A percentile compares a stretch with the other conserved stretches of the same genome.
Evolutionary conservation across 2,888 invertebrate species (phyloP).

Genomic region (Nomada flava): DNA sequence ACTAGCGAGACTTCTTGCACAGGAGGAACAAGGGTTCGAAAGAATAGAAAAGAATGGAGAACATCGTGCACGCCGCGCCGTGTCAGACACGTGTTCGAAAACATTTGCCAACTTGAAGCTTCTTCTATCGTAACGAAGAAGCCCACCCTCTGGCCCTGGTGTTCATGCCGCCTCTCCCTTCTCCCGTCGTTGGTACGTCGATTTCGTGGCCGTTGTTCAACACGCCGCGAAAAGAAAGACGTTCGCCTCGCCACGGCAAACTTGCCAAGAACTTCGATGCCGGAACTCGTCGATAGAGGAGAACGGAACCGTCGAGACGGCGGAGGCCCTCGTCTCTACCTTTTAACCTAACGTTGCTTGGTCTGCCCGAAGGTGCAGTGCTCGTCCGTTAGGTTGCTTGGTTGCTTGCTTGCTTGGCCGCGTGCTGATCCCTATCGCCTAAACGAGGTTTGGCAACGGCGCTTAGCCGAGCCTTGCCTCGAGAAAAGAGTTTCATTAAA

Average conservation of each 20-base stretch:
- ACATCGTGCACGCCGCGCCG: constrained; percentile 66
- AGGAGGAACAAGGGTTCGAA: not conserved
- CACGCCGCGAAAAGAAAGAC: constrained; percentile 68
- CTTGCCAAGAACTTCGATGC: constrained; percentile 78
- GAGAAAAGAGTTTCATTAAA: constrained; percentile 83
- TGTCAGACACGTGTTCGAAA: constrained; percentile 70
- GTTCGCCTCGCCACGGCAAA: constrained; percentile 72
- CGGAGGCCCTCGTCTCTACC: constrained; percentile 58
- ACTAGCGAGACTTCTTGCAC: not conserved
- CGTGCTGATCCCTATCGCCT: constrained; percentile 82
- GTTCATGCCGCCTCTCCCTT: constrained; percentile 38
- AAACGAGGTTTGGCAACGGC: constrained; percentile 83
- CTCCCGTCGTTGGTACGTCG: constrained; percentile 44
- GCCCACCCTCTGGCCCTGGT: not conserved
- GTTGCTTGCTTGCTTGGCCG: constrained; percentile 67
- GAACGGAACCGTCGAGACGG: constrained; percentile 72
- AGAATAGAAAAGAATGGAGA: constrained; percentile 23
- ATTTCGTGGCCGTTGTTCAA: constrained; percentile 53
- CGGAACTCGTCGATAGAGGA: constrained; percentile 77
- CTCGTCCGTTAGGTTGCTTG: constrained; percentile 45
- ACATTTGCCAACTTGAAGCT: constrained; percentile 53
- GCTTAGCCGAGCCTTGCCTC: constrained; percentile 76
- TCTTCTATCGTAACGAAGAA: constrained; percentile 44
- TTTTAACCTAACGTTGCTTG: constrained; percentile 37
- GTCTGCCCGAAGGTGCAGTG: not conserved